phyloP scores from a whole-genome alignment of 2,113 vertebrate species.

The Recurvirostra avosetta region DNA sequence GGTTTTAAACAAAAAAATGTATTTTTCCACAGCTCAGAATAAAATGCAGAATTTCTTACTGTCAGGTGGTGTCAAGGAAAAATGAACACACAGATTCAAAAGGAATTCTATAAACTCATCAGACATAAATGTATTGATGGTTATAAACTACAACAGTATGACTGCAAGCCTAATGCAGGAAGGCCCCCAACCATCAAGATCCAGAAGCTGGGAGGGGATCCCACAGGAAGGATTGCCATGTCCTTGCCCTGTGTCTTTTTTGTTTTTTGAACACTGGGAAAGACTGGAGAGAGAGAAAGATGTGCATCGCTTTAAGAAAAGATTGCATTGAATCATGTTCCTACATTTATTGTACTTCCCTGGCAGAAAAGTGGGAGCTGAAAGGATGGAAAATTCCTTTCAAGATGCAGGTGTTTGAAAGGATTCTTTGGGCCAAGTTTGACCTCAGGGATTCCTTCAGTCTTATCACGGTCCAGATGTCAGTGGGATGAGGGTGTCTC shows the following conservation, averaged over 20 bases:
- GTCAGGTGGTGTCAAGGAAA: neutral
- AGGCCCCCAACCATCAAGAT: rapidly evolving
- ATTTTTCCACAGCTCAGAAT: neutral
- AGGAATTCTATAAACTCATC: neutral
- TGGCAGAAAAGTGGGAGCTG: conserved; percentile 42
- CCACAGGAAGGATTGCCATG: neutral
- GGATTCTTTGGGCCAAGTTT: conserved; percentile 29
- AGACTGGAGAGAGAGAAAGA: neutral
- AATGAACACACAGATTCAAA: neutral
- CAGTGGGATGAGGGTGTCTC: neutral
- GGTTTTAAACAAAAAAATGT: neutral
- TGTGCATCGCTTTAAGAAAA: neutral
- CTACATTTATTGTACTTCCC: conserved; percentile 34
- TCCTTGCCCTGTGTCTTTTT: neutral
- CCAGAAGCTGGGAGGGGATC: neutral
- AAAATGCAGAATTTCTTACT: neutral
- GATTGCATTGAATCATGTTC: neutral
- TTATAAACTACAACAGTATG: neutral
- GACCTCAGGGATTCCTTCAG: conserved; percentile 23
- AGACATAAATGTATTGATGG: neutral
- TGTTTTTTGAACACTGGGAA: neutral
- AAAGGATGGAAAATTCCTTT: conserved; percentile 62
- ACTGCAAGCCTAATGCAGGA: neutral
- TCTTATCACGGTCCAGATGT: conserved; percentile 22
- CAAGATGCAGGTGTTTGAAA: conserved; percentile 34